Evolutionary conservation across 1,140 invertebrate species (phyloP).

Genomic region (Sycophaga agraensis): DNA sequence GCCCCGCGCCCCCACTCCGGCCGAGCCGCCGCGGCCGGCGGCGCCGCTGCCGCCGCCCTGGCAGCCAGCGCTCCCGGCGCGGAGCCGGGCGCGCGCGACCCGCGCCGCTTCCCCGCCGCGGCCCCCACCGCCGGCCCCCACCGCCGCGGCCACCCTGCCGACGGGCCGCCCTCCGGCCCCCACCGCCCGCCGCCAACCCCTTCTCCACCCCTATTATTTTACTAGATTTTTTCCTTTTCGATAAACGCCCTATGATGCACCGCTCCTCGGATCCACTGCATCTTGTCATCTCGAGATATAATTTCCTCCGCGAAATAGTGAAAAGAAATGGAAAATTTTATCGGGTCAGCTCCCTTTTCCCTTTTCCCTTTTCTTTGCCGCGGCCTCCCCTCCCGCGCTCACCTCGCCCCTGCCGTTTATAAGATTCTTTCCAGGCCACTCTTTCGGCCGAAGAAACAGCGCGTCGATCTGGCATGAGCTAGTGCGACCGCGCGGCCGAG

Average conservation of each 20-base stretch:
- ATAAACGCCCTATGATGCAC: slow-evolving; percentile 5
- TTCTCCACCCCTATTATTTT: slow-evolving; percentile 29
- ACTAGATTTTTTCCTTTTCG: slow-evolving; percentile 25
- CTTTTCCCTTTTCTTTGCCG: neutral
- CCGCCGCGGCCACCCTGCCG: neutral
- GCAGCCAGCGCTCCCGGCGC: too few relatives aligned
- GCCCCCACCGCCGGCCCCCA: slow-evolving; percentile 33
- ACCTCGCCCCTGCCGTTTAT: neutral
- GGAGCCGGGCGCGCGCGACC: slow-evolving; percentile 30
- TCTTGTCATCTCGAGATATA: neutral
- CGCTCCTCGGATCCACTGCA: too few relatives aligned
- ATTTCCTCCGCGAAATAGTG: neutral
- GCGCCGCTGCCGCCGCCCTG: too few relatives aligned
- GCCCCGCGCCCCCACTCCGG: slow-evolving; percentile 41
- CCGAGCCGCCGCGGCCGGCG: too few relatives aligned
- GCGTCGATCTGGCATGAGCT: neutral
- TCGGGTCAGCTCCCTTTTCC: neutral
- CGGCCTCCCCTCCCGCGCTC: neutral
- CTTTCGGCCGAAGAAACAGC: neutral
- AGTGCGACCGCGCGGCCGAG: neutral
- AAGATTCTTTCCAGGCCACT: neutral
- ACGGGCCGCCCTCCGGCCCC: slow-evolving; percentile 26
- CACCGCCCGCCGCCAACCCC: slow-evolving; percentile 29
- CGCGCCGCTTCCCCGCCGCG: slow-evolving; percentile 30
- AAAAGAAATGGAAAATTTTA: neutral